Evolutionary conservation across 1,140 invertebrate species (phyloP), one percentile per base, ranked within the genome.

Genomic region (Drosophila littoralis): DNA sequence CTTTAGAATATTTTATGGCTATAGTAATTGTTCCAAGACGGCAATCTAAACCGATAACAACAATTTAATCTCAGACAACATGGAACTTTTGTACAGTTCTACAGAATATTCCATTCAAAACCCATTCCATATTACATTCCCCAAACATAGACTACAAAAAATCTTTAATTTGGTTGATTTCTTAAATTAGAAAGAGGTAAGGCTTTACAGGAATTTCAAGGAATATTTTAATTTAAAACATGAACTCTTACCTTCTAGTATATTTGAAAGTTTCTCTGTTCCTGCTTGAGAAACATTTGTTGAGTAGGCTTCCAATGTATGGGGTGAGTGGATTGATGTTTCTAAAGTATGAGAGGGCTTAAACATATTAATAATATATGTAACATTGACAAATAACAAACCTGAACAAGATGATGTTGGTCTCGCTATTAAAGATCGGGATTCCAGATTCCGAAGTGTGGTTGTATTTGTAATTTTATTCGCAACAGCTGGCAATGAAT

Each of bases 391-490:
- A 43, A 42, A 15, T n/a, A 42, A 69, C 68, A 17, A 59, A 91
- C 91, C 91, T 74, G 91, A 92, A 45, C 88, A 92, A 22, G 82
- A 86, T 5, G 91, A 92, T 1, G 69, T 70, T 59, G 80, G 85
- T 59, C 82, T 79, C 15, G 77, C 36, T 45, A 66, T 52, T n/a
- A 52, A 38, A 12, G 54, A 40, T 15, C 51, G 42, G 5, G 51
- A 66, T 59, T 76, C 45, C 7, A 52, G 64, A 15, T 77, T 71
- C 40, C 64, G 79, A 52, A 50, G 38, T 36, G 46, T 65, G 32
- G 67, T 52, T 17, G 50, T 50, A 63, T 50, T 71, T 22, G 65
- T 54, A 42, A 63, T 38, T 59, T 79, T 86, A 36, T 50, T 78
- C 7, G 65, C 38, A 32, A 15, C 42, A 9, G 13, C 13, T 8